Base-by-base conservation (phyloP, 2,888 invertebrate species). In the Pecten maximus region DNA sequence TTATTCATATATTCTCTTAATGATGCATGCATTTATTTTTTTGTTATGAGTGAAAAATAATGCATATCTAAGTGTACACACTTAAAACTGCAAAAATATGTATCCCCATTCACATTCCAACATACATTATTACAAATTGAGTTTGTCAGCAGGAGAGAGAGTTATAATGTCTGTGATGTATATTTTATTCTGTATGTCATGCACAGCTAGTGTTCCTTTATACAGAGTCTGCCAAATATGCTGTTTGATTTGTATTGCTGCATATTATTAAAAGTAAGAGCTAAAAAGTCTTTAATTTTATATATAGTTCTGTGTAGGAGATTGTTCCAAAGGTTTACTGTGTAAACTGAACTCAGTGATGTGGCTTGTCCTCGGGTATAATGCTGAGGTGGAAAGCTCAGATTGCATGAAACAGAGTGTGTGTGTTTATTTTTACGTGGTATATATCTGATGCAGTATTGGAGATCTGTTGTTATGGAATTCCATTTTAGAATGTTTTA, bases 161-260 rank as follows among this genome's bases (percentile, higher is more conserved):
- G 23, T 35, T 28, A 74, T 74, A 74, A 74, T 74, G 74, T 74
- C 74, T 74, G 74, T 74, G 74, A 74, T 74, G 74, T 74, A 74
- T 74, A 74, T 74, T 28, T 74, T 74, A 74, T 74, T 74, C 74
- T 74, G 74, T 74, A 35, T 74, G 74, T 74, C 28, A 74, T 28
- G 74, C 74, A 74, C 74, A 74, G 74, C 74, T 74, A 74, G 74
- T 74, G 74, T 74, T 74, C 74, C 74, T 74, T 74, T 74, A 74
- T 74, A 74, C 74, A 74, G 74, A 74, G 74, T 74, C 74, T 74
- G 74, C 74, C 74, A 74, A 74, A 74, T 74, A 74, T 35, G 28
- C 74, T 10, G 35, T 74, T 74, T 28, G 74, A 74, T 74, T 74
- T 74, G 35, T 74, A 74, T 74, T 74, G 74, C 74, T 74, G 35